These are phyloP conservation scores for Drosophila auraria DNA, from an alignment of 1,140 invertebrate species.

Conservation along the genomic window DNA sequence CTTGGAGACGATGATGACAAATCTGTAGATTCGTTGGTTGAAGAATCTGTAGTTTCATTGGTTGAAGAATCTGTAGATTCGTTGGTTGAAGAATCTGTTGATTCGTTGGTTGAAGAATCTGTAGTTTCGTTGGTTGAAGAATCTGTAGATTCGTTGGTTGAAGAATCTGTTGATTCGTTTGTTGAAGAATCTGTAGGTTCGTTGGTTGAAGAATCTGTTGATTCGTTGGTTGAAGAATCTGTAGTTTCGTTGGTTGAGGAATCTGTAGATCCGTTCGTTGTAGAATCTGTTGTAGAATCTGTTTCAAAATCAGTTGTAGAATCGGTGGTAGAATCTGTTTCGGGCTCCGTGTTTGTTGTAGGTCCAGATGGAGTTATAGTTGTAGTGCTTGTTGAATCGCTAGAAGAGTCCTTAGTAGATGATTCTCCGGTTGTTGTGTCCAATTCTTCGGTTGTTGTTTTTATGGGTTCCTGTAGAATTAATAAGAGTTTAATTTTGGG, in stretches of 20 bases:
- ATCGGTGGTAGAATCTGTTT: background rate
- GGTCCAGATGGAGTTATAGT: background rate
- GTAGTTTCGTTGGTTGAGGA: background rate
- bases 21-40: background rate
- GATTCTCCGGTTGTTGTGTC: background rate
- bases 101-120: background rate
- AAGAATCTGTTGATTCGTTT: background rate
- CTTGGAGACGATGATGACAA: background rate
- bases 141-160: background rate
- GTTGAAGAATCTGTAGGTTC: background rate
- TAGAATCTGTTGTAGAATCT: constrained; percentile 6
- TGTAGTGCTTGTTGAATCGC: background rate
- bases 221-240: background rate
- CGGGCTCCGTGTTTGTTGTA: background rate
- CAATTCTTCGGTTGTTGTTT: too few relatives aligned
- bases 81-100: background rate
- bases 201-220: background rate
- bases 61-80: constrained; percentile 1
- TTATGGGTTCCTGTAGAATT: background rate
- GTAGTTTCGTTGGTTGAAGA: background rate
- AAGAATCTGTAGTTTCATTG: background rate
- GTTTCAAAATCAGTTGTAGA: background rate
- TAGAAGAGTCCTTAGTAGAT: background rate
- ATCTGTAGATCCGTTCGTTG: background rate
- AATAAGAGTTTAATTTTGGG: background rate